A percentile compares a stretch with the other conserved stretches of the same genome.
These are phyloP conservation scores for Diabrotica balteata DNA, from an alignment of 2,888 invertebrate species.

Conservation along the genomic window DNA sequence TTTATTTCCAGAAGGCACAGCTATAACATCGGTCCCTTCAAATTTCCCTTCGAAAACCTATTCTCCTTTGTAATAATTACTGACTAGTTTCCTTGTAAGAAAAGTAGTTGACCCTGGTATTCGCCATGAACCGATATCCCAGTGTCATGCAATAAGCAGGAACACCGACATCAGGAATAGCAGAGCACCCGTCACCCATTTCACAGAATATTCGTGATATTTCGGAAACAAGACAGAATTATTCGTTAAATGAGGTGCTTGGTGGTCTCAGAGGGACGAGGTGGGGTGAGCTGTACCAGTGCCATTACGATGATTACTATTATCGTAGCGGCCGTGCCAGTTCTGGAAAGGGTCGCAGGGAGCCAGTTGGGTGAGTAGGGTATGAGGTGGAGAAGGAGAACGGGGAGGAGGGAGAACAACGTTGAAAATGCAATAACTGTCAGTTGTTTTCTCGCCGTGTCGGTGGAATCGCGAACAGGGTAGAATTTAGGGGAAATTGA, in stretches of 20 bases:
- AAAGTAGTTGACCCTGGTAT: no score
- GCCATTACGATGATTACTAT: slow-evolving; percentile 52
- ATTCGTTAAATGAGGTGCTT: slow-evolving; percentile 37
- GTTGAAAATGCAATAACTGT: slow-evolving; percentile 61
- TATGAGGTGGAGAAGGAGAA: slow-evolving; percentile 41
- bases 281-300: slow-evolving; percentile 36
- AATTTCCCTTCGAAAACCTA: no score
- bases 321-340: slow-evolving; percentile 42
- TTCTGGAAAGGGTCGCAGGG: slow-evolving; percentile 33
- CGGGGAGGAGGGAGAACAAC: slow-evolving; percentile 36
- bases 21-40: no score
- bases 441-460: slow-evolving; percentile 53
- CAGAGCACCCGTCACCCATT: slow-evolving; percentile 19
- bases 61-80: no score
- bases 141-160: slow-evolving; percentile 27
- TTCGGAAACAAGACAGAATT: slow-evolving; percentile 39
- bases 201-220: slow-evolving; percentile 33
- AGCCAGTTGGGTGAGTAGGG: slow-evolving; percentile 29
- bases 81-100: no score
- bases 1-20: no score
- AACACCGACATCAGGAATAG: slow-evolving; percentile 15
- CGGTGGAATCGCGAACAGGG: slow-evolving; percentile 37
- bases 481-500: slow-evolving; percentile 35
- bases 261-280: slow-evolving; percentile 12
- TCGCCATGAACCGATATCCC: neutral